Conservation (phyloP, 2,888 invertebrate genomes). For the Sialis fuliginosa region DNA sequence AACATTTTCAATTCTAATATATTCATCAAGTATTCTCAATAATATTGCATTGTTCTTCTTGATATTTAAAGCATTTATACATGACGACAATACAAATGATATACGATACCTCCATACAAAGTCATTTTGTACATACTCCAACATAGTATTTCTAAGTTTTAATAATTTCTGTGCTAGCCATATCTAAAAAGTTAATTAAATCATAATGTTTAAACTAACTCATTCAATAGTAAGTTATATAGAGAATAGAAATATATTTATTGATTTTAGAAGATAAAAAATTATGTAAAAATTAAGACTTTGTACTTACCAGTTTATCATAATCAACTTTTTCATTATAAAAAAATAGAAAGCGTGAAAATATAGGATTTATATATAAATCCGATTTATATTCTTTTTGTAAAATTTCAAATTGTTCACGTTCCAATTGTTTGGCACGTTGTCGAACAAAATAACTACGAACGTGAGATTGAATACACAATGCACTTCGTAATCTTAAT, state of each 20-base stretch:
- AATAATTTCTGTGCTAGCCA: conserved; percentile 25
- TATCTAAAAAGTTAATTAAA: conserved; percentile 16
- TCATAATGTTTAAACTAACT: neutral
- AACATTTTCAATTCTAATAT: conserved; percentile 28
- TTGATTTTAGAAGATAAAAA: neutral
- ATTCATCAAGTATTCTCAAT: conserved; percentile 61
- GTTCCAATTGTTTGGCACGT: conserved; percentile 42
- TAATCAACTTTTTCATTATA: conserved; percentile 51
- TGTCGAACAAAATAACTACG: conserved; percentile 57
- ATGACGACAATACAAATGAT: conserved; percentile 19
- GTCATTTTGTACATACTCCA: conserved; percentile 18
- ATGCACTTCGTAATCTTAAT: conserved; percentile 52
- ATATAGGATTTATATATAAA: conserved; percentile 33
- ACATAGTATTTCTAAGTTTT: conserved; percentile 22
- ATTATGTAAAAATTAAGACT: no score
- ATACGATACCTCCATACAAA: conserved; percentile 27
- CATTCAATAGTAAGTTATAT: neutral
- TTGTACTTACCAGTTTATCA: conserved; percentile 36
- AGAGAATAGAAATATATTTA: neutral
- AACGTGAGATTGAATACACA: conserved; percentile 66
- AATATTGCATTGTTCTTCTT: conserved; percentile 40
- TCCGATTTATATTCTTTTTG: conserved; percentile 28
- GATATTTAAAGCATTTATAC: conserved; percentile 17
- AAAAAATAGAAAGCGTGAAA: conserved; percentile 59
- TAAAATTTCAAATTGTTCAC: conserved; percentile 50